A percentile compares a stretch with the other conserved stretches of the same genome.
phyloP scores from a whole-genome alignment of 2,797 vertebrate species.

The Rhynchotus rufescens region DNA sequence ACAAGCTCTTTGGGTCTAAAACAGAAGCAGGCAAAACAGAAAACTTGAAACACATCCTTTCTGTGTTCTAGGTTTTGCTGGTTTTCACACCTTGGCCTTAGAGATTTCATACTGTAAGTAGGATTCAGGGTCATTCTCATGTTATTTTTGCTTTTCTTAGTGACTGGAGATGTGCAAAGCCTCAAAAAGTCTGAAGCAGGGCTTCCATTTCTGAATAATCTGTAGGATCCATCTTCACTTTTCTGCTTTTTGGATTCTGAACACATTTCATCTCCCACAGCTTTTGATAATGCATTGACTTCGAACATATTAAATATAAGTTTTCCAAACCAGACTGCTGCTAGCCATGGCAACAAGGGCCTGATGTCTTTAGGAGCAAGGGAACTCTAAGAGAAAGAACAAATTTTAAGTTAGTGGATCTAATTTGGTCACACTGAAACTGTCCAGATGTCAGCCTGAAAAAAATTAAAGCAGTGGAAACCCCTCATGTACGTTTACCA shows the following conservation, averaged over 20 bases:
- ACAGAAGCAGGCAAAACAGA: background rate
- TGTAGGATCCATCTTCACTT: background rate
- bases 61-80: background rate
- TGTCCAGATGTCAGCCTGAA: slow-evolving; percentile 12
- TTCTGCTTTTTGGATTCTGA: background rate
- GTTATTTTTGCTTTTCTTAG: background rate
- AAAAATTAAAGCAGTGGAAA: slow-evolving; percentile 31
- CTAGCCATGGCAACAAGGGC: background rate
- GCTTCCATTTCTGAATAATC: background rate
- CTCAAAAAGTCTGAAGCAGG: background rate
- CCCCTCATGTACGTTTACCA: background rate
- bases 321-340: background rate
- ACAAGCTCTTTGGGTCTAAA: background rate
- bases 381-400: background rate
- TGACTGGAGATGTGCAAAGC: background rate
- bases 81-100: background rate
- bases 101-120: background rate
- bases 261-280: background rate
- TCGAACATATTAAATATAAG: background rate
- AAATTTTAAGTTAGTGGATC: background rate
- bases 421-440: slow-evolving; percentile 7
- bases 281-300: slow-evolving; percentile 1
- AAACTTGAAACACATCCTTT: background rate
- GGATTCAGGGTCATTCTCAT: background rate
- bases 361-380: background rate